A percentile compares a stretch with the other conserved stretches of the same genome.
Conservation (phyloP, 2,888 invertebrate species). For the Dicranocentrus wangi region DNA sequence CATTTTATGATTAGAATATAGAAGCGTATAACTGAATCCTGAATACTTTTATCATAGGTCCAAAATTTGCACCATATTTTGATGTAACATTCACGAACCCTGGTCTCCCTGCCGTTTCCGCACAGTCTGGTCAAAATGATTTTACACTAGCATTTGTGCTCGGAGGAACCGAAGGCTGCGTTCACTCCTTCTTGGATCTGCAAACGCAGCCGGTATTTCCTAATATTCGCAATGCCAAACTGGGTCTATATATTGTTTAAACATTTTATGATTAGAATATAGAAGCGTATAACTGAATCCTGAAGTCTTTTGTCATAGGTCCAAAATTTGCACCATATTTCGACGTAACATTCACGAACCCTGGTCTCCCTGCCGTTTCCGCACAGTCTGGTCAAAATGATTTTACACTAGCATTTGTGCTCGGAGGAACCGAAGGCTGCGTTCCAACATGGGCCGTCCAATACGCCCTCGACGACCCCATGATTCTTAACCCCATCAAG, state of each 20-base stretch:
- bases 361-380: slow-evolving; percentile 62
- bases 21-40: too few species aligned
- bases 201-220: background rate
- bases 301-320: too few species aligned
- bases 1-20: too few species aligned
- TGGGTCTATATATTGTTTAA: too few species aligned
- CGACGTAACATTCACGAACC: slow-evolving; percentile 65
- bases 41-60: too few species aligned
- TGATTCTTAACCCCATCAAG: slow-evolving; percentile 65
- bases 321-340: slow-evolving; percentile 70
- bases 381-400: slow-evolving; percentile 69
- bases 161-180: slow-evolving; percentile 63
- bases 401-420: slow-evolving; percentile 70
- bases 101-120: slow-evolving; percentile 63
- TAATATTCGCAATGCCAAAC: too few species aligned
- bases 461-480: slow-evolving; percentile 64
- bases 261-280: too few species aligned
- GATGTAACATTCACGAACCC: slow-evolving; percentile 66
- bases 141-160: slow-evolving; percentile 71
- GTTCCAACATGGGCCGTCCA: slow-evolving; percentile 71
- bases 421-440: slow-evolving; percentile 65
- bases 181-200: slow-evolving; percentile 32
- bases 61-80: slow-evolving; percentile 69
- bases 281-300: too few species aligned
- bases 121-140: slow-evolving; percentile 68